Conservation (phyloP, 2,113 vertebrate genomes). For the Falco punctatus region DNA sequence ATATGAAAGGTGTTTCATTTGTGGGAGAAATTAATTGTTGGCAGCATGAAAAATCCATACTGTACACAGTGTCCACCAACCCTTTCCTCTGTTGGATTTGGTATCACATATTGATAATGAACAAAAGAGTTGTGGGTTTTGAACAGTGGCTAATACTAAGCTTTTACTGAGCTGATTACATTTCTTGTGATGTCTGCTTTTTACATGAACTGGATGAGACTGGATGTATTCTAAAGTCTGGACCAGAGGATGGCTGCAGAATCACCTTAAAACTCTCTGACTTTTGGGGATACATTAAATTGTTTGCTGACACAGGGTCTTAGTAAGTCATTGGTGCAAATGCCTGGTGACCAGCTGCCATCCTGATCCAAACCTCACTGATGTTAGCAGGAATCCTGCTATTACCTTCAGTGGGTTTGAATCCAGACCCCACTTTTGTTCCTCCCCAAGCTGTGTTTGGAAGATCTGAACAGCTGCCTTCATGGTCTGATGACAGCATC, state of each 20-base stretch:
- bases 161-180: neutral
- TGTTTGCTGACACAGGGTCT: neutral
- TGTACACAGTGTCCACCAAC: neutral
- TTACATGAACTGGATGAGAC: neutral
- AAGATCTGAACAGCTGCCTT: neutral
- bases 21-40: slow-evolving; percentile 73
- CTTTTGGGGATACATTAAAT: neutral
- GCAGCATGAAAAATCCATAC: slow-evolving; percentile 67
- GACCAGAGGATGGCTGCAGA: neutral
- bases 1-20: slow-evolving; percentile 77
- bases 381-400: neutral
- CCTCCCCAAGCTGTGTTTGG: neutral
- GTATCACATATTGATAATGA: slow-evolving; percentile 1
- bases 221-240: neutral
- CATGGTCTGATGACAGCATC: too few species aligned
- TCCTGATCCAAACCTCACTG: neutral
- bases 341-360: neutral
- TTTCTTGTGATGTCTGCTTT: neutral
- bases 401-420: neutral
- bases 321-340: neutral
- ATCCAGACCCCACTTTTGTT: neutral
- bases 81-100: slow-evolving; percentile 13
- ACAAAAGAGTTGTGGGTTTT: neutral
- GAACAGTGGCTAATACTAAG: neutral
- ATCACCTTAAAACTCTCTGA: neutral